Base-by-base conservation (phyloP, 30 jellyfish, hydroid and myxozoan genomes). In the Pseudorhiza aurosa region DNA sequence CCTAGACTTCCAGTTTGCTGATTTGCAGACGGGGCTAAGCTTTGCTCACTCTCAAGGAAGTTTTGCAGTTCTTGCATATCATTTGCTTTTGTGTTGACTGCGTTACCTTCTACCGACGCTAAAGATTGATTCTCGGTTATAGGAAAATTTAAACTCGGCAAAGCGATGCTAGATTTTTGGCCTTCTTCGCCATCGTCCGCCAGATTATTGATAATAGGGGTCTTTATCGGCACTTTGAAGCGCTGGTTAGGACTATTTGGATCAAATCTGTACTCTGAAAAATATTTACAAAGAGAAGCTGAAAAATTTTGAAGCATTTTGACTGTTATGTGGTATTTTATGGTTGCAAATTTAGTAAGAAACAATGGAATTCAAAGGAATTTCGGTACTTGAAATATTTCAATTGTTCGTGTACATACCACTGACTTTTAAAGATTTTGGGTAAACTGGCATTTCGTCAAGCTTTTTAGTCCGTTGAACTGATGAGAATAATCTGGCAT, bases 401-500 rank as follows among this genome's bases (percentile, higher is more conserved):
- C n/a, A n/a, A n/a, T n/a, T n/a, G n/a, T n/a, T n/a, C n/a, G n/a
- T n/a, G n/a, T n/a, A n/a, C n/a, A n/a, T 88, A 95, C 99, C 99
- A 57, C 87, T 71, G 27, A 89, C 75, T 84, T 84, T 88, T 28
- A 95, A 83, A 0, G 96, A 77, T 33, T 77, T 73, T 35, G 96
- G 72, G 57, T 70, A 73, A 1, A 95, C 97, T 15, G 99, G 99
- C 99, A 95, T 95, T 62, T 79, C 97, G 37, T 89, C 99, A 47
- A 95, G 73, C 39, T 74, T 58, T 37, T 87, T 83, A n/a, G 88
- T 75, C n/a, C 82, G 50, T 31, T 47, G 65, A 8, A 81, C 95
- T 30, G 67, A 27, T 4, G 89, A 75, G 58, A 93, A 81, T 22
- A 93, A 30, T 27, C 85, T 70, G 36, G 93, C 85, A 68, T 77